Evolutionary conservation across 2,888 invertebrate genomes (phyloP).

Genomic region (Netelia virgata): DNA sequence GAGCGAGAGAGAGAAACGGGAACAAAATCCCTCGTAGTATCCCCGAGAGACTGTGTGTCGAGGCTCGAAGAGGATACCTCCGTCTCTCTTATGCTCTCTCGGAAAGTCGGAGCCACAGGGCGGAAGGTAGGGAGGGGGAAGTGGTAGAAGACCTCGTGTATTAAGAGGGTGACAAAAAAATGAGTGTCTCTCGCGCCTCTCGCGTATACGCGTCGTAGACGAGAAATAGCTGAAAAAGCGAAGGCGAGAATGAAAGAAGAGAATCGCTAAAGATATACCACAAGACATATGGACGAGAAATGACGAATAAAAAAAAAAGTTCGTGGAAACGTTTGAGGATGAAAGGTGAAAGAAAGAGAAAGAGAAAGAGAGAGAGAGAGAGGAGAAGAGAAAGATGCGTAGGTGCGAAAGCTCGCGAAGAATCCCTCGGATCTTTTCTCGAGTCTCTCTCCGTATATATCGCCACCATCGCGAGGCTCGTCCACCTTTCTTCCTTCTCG

Average conservation of each 20-base stretch:
- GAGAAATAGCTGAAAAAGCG: constrained; percentile 30
- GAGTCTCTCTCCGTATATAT: neutral
- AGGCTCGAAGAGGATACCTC: constrained; percentile 33
- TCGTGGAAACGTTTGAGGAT: constrained; percentile 5
- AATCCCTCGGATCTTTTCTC: constrained; percentile 49
- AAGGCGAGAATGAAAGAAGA: constrained; percentile 17
- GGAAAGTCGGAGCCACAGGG: neutral
- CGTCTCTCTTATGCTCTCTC: constrained; percentile 9
- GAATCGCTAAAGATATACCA: constrained; percentile 6
- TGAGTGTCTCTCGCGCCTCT: neutral
- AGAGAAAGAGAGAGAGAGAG: constrained; percentile 6
- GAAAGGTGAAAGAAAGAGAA: neutral
- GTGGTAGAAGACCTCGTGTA: constrained; percentile 35
- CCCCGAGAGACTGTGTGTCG: constrained; percentile 45
- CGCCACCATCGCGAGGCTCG: constrained; percentile 9
- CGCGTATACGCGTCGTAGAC: neutral
- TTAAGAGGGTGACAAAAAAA: constrained; percentile 23
- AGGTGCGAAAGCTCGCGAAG: constrained; percentile 58
- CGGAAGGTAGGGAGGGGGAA: neutral
- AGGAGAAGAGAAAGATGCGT: constrained; percentile 32
- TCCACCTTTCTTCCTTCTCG: constrained; percentile 40
- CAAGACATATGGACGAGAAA: constrained; percentile 28
- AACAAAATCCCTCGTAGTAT: constrained; percentile 58
- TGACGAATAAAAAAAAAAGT: constrained; percentile 23
- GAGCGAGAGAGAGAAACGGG: constrained; percentile 51